Percentiles rank a stretch among this genome's conserved stretches.
These are phyloP conservation scores for Eulemur mongoz DNA, from an alignment of 2,797 vertebrate genomes.

Conservation along the genomic window DNA sequence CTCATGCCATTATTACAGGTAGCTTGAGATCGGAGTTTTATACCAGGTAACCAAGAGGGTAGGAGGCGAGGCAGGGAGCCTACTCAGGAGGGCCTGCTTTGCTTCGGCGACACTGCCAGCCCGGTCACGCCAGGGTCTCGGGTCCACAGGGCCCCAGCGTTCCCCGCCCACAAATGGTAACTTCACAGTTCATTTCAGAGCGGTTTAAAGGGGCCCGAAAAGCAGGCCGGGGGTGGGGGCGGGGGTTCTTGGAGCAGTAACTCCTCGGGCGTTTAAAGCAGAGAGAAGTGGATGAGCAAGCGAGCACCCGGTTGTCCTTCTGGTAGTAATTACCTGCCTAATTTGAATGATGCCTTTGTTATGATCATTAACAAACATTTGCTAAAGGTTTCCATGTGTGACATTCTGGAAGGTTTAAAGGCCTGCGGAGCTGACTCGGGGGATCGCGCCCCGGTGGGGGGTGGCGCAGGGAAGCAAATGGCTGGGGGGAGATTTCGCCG, in stretches of 20 bases:
- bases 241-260: neutral
- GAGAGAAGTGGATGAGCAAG: neutral
- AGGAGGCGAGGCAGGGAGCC: neutral
- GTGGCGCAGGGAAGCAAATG: slow-evolving; percentile 73
- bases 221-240: neutral
- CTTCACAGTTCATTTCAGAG: slow-evolving; percentile 59
- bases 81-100: neutral
- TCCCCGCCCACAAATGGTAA: slow-evolving; percentile 53
- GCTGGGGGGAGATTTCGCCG: neutral
- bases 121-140: neutral
- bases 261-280: slow-evolving; percentile 3
- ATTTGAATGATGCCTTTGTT: slow-evolving; percentile 87
- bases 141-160: neutral
- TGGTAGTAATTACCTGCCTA: slow-evolving; percentile 87
- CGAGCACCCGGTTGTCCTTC: slow-evolving; percentile 72
- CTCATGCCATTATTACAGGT: neutral
- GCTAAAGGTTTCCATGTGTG: slow-evolving; percentile 83
- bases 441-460: neutral
- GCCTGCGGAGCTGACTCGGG: slow-evolving; percentile 41
- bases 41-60: neutral
- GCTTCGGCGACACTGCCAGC: neutral
- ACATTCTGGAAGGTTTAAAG: slow-evolving; percentile 76
- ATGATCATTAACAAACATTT: slow-evolving; percentile 82
- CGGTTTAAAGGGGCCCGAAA: neutral
- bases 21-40: neutral